Base-by-base conservation (phyloP, 2,888 invertebrate genomes). In the Sarcophaga caerulescens region DNA sequence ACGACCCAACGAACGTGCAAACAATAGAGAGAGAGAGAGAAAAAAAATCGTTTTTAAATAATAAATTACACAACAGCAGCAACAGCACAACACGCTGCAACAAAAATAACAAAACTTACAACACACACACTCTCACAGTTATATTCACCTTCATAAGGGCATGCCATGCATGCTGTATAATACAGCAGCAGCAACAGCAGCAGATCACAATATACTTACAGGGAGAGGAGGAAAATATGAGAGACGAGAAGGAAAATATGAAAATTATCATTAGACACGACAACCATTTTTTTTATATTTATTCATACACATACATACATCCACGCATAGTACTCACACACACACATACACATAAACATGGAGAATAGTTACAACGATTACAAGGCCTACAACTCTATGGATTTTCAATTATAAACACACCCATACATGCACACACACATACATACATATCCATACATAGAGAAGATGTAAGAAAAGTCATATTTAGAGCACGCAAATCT, bases 261-360 rank as follows among this genome's bases (percentile, higher is more conserved):
- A 75, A 81, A 75, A 81, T 77, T 25, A 85, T 81, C 74, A 78
- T 81, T 85, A 85, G 81, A 81, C 81, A 85, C 85, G 81, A 75
- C 60, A 85, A 52, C 35, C 44, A n/a, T 77, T 81, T 75, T 73
- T 21, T 23, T 63, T 19, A 44, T 19, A 45, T 44, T 66, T 66
- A 66, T 14, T 35, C 2, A 17, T 25, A 17, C 25, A 35, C 35
- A 35, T 17, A 12, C 14, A 65, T 6, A n/a, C n/a, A 35, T 44
- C 19, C n/a, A 35, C 35, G 23, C 47, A 47, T 47, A 47, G 14
- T 2, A 14, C 14, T 6, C 25, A 35, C 17, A 25, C 25, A 0
- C 14, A 47, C 12, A 52, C 5, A 52, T 17, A 52, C 12, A 52
- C 5, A 52, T 17, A 52, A 25, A 57, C 44, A 25, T 57, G 25